These are phyloP conservation scores for Amazona vittata DNA, from an alignment of 2,113 vertebrate genomes.

Conservation along the genomic window DNA sequence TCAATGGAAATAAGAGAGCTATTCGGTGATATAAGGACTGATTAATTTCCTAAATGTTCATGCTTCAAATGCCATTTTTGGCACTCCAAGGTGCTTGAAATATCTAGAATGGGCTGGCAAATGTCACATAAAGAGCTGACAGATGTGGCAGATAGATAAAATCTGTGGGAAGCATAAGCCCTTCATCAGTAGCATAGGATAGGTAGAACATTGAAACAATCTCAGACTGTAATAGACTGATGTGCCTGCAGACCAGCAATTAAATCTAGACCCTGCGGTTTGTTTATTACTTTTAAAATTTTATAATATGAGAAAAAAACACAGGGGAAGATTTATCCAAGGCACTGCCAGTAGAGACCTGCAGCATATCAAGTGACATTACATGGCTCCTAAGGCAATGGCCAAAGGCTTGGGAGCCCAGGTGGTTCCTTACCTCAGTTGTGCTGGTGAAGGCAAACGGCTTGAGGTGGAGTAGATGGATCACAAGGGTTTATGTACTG, in stretches of 20 bases:
- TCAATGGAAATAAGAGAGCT: neutral
- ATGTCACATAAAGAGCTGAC: neutral
- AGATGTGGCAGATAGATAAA: neutral
- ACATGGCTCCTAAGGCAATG: no score
- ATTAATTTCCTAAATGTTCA: neutral
- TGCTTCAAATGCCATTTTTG: neutral
- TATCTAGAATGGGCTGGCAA: neutral
- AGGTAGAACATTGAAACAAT: neutral
- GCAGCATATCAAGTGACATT: neutral
- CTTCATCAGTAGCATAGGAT: neutral
- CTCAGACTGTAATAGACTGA: neutral
- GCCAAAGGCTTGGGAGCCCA: neutral
- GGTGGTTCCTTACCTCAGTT: accelerated
- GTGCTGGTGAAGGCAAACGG: neutral
- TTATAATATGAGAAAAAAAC: neutral
- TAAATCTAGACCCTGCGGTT: neutral
- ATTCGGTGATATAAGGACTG: neutral
- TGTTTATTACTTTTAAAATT: no score
- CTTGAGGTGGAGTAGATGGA: neutral
- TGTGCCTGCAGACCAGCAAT: neutral
- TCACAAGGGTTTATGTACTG: neutral
- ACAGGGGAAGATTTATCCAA: neutral
- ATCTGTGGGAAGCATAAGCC: neutral
- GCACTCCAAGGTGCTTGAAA: neutral
- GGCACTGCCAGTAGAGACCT: neutral